Base-by-base conservation (phyloP, 2,113 vertebrate genomes). In the Podocnemis expansa region DNA sequence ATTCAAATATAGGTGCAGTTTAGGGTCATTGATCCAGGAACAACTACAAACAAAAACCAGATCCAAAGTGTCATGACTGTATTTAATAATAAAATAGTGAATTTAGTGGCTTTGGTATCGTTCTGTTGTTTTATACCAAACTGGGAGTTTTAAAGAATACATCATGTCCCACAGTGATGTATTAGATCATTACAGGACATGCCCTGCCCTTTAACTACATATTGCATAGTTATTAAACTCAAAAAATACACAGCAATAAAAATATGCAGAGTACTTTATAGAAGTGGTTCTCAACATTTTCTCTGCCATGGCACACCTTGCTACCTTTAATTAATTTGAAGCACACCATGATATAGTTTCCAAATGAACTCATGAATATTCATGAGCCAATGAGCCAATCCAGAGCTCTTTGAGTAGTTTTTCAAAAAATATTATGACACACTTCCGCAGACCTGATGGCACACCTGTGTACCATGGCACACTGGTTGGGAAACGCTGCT, bases 61-160 rank as follows among this genome's bases (percentile, higher is more conserved):
- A 49, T 70, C 41, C 81, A 78, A 87, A 58, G 3, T 3, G 19
- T 38, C 1, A 1, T 38, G 27, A 1, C 0, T 38, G 13, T 51
- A 9, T 85, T 86, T 85, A 63, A 17, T 8, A 13, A 10, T 43
- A 56, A 41, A 73, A 73, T 43, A 73, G 38, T 22, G 8, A 73
- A n/a, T 22, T 3, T 41, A 43, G 10, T 38, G 38, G 22, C 38
- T 25, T 4, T 43, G 11, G 7, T 60, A 7, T 87, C 38, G 52
- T 75, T 87, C 31, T 51, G 80, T 80, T 93, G 80, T 47, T 17
- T 6, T 19, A 63, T 63, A 63, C 16, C 31, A 73, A 1, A 81
- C 13, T 3, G 43, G 27, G 45, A 81, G 43, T 11, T 14, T 73
- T 81, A n/a, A 27, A 13, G 54, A 70, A 4, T 22, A 52, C 11